Percentiles rank a stretch among this genome's conserved stretches.
Conservation (phyloP, 2,888 invertebrate genomes). For the Melipona beecheii region DNA sequence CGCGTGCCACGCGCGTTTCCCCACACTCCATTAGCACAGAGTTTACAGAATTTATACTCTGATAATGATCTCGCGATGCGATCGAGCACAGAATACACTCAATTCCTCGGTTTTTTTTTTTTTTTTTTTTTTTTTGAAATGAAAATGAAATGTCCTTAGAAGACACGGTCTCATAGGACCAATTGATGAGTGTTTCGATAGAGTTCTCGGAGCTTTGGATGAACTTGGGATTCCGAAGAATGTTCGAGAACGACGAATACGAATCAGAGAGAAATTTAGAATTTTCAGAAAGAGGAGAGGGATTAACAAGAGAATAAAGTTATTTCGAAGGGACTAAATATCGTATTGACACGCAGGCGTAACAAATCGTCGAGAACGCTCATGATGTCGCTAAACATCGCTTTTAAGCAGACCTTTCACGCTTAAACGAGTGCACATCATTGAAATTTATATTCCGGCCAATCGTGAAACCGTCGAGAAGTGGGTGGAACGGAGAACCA, state of each 20-base stretch:
- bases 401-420: constrained; percentile 52
- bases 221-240: no score
- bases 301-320: no score
- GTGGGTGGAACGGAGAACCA: constrained; percentile 34
- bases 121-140: not conserved
- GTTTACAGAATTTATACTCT: not conserved
- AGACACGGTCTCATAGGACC: no score
- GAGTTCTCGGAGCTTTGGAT: no score
- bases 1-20: not conserved
- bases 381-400: constrained; percentile 48
- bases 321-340: no score
- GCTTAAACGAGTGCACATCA: constrained; percentile 49
- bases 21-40: no score
- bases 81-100: not conserved
- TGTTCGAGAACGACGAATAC: no score
- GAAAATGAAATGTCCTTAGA: not conserved
- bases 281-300: no score
- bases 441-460: constrained; percentile 40
- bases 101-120: no score
- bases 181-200: no score
- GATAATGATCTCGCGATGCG: not conserved
- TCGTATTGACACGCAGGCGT: constrained; percentile 1
- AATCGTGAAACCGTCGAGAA: constrained; percentile 56
- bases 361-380: constrained; percentile 40
- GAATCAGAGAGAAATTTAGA: no score